Conservation (phyloP, 2,113 vertebrate genomes). For the Leucoraja erinaceus region DNA sequence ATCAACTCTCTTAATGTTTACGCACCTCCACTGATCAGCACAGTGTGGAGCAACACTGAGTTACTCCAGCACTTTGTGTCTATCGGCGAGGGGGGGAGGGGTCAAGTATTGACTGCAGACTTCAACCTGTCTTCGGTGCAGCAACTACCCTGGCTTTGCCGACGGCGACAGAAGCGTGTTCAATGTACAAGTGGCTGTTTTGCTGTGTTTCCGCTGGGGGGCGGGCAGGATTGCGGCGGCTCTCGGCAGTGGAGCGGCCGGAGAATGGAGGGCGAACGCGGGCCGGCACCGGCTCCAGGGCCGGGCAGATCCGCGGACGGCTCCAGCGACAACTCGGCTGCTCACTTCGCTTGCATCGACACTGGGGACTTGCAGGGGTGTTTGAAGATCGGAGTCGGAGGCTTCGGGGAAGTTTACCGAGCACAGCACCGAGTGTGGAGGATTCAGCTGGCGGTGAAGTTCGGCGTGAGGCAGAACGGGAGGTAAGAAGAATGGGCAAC, state of each 20-base stretch:
- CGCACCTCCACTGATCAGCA: no score
- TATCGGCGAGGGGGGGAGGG: no score
- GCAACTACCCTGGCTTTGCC: no score
- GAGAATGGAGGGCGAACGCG: neutral
- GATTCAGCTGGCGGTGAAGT: neutral
- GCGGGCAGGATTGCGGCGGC: neutral
- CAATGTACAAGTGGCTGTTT: no score
- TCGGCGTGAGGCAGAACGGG: neutral
- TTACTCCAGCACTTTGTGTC: no score
- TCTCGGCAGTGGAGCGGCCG: neutral
- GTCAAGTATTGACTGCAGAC: no score
- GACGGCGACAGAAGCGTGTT: no score
- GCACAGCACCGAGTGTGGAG: neutral
- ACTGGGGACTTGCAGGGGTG: accelerated
- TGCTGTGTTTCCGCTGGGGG: neutral
- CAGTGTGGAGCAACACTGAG: no score
- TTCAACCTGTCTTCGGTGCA: no score
- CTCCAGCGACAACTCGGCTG: neutral
- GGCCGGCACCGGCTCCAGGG: no score
- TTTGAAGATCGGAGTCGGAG: neutral
- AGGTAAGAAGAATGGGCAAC: neutral
- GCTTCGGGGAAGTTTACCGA: neutral
- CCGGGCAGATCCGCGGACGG: no score
- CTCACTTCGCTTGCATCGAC: neutral
- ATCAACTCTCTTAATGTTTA: no score